Percentiles rank a stretch among this genome's conserved stretches.
phyloP scores from a whole-genome alignment of 2,888 invertebrate species.

The Parnassius glacialis region DNA sequence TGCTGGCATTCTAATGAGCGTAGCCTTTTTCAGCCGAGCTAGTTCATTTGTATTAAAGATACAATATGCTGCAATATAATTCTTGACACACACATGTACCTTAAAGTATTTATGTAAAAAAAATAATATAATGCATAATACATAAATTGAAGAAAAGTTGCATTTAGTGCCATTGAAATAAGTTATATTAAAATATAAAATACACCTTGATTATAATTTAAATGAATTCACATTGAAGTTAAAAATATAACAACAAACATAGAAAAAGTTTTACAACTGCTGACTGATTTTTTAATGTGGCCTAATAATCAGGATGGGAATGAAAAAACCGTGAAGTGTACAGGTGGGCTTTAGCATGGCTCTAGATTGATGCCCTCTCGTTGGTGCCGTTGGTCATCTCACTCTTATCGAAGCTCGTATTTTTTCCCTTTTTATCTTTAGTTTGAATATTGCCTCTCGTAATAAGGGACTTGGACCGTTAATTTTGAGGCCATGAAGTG shows the following conservation, averaged over 20 bases:
- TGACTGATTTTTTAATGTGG: constrained; percentile 74
- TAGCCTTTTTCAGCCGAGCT: too few relatives aligned
- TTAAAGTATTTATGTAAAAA: too few relatives aligned
- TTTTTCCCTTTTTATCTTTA: constrained; percentile 68
- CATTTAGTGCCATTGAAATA: too few relatives aligned
- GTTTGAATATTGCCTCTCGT: constrained; percentile 70
- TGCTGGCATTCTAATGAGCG: too few relatives aligned
- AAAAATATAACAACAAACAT: too few relatives aligned
- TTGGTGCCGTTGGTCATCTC: constrained; percentile 38
- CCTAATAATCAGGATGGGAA: constrained; percentile 73
- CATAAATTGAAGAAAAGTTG: too few relatives aligned
- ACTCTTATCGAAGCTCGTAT: constrained; percentile 50
- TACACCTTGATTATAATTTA: too few relatives aligned
- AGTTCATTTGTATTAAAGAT: too few relatives aligned
- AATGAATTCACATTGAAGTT: neutral
- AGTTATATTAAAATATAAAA: too few relatives aligned
- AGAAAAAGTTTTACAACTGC: constrained; percentile 49
- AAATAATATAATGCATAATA: too few relatives aligned
- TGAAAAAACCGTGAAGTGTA: constrained; percentile 56
- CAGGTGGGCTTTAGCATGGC: constrained; percentile 75
- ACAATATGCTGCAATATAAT: too few relatives aligned
- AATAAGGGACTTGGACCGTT: constrained; percentile 68
- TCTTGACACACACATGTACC: too few relatives aligned
- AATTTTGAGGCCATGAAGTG: constrained; percentile 55
- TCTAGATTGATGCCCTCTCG: constrained; percentile 66